Percentiles rank a stretch among this genome's conserved stretches.
phyloP scores from a whole-genome alignment of 2,888 invertebrate genomes.

The Troides oblongomaculatus region DNA sequence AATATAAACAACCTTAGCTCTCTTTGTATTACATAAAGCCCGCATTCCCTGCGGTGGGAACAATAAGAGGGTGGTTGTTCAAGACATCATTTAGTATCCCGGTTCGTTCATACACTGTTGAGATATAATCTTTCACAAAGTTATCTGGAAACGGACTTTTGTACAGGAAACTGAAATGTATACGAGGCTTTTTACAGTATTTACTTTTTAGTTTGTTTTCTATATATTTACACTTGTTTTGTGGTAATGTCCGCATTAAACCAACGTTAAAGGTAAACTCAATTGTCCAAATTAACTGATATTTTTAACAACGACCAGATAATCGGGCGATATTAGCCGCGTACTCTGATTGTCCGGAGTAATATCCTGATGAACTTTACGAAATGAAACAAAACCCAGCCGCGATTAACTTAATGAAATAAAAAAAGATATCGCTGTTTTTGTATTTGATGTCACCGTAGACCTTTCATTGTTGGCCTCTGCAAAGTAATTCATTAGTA shows the following conservation, averaged over 20 bases:
- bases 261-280: constrained; percentile 20
- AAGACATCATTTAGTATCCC: too few relatives aligned
- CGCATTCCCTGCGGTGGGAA: too few relatives aligned
- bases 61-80: too few relatives aligned
- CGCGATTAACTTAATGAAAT: constrained; percentile 32
- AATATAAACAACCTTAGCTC: too few relatives aligned
- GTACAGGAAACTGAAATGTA: too few relatives aligned
- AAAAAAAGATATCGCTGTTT: constrained; percentile 13
- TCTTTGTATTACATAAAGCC: too few relatives aligned
- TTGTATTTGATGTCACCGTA: neutral
- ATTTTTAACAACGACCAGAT: constrained; percentile 56
- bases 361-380: constrained; percentile 32
- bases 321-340: constrained; percentile 39
- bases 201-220: too few relatives aligned
- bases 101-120: too few relatives aligned
- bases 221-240: neutral
- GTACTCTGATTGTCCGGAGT: constrained; percentile 32
- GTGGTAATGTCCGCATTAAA: constrained; percentile 37
- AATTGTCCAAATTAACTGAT: constrained; percentile 48
- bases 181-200: too few relatives aligned
- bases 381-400: constrained; percentile 22
- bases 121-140: too few relatives aligned
- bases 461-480: neutral
- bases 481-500: constrained; percentile 5
- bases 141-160: too few relatives aligned